Base-by-base conservation (phyloP, 2,888 invertebrate genomes). In the Operophtera brumata region DNA sequence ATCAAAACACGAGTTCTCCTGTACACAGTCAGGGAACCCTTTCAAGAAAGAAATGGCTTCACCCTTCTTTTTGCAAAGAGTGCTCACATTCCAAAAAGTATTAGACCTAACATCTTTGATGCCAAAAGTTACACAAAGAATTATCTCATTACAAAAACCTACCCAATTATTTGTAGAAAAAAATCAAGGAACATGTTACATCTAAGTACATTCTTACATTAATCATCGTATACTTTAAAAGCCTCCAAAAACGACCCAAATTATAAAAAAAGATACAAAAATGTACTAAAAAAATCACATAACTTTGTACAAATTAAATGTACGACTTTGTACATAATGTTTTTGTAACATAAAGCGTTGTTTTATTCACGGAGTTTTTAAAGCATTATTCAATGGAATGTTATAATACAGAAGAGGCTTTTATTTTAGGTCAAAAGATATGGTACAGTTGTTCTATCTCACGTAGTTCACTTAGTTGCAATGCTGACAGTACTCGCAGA, bases 171-270 rank as follows among this genome's bases (percentile, higher is more conserved):
- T 77, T 65, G 71, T 71, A 69, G 71, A 70, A 74, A 73, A 76
- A 75, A 30, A 79, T 81, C 75, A 80, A 87, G 87, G 87, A 87
- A 88, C 87, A 85, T 74, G 76, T 84, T 82, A 87, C 65, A 81
- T 78, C 88, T 90, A 89, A 90, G 87, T 90, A 89, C 88, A 82
- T 79, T 79, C 87, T 86, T 86, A 89, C 70, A 83, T 82, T 86
- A 80, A 77, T 77, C 75, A 68, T 88, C 89, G 88, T 89, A 89
- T 89, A 89, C 88, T 82, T 86, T 83, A 86, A 84, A 89, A 89
- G 89, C 90, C 90, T 90, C 90, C 85, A 84, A 90, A 84, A 84
- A 77, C 75, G 77, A 80, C 75, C 72, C 77, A 81, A 84, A 78
- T 74, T 69, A 77, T 73, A 76, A 73, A 75, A 76, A 73, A 73